A percentile compares a stretch with the other conserved stretches of the same genome.
Evolutionary conservation across 2,113 vertebrate genomes (phyloP).

Genomic region (Corapipo altera): DNA sequence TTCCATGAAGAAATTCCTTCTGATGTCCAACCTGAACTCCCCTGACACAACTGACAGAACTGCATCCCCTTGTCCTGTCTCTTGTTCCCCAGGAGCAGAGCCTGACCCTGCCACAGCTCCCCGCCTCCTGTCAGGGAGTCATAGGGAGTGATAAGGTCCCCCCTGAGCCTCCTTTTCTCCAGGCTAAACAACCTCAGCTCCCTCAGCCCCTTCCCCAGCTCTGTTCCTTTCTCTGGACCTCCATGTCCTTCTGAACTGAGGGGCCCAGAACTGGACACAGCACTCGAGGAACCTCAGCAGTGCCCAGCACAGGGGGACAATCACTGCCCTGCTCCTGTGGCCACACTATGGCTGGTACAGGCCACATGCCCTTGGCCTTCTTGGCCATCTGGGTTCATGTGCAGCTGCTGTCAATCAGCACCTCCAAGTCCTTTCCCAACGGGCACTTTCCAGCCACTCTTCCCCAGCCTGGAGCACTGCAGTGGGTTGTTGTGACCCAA

Average conservation of each 20-base stretch:
- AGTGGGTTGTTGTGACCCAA: too few species aligned
- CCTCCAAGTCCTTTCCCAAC: too few species aligned
- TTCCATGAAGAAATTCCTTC: neutral
- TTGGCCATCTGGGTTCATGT: too few species aligned
- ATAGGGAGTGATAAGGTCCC: neutral
- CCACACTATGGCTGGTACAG: too few species aligned
- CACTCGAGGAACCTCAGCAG: too few species aligned
- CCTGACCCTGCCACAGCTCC: too few species aligned
- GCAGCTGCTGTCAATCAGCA: too few species aligned
- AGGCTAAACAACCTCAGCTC: neutral
- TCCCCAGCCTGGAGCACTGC: too few species aligned
- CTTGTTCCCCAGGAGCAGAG: neutral
- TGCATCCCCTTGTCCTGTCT: neutral
- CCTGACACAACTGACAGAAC: neutral
- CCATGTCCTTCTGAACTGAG: neutral
- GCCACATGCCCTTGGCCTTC: too few species aligned
- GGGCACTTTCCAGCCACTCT: too few species aligned
- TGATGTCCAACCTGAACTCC: neutral
- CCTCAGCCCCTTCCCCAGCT: neutral
- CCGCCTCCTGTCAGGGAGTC: neutral
- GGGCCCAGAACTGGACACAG: rapidly evolving
- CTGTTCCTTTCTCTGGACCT: neutral
- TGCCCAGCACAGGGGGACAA: too few species aligned
- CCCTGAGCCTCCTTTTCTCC: neutral
- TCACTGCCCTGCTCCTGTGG: too few species aligned